Percentiles rank a stretch among this genome's conserved stretches.
Conservation (phyloP, 2,797 vertebrate species). For the Schizopygopsis pylzovi region DNA sequence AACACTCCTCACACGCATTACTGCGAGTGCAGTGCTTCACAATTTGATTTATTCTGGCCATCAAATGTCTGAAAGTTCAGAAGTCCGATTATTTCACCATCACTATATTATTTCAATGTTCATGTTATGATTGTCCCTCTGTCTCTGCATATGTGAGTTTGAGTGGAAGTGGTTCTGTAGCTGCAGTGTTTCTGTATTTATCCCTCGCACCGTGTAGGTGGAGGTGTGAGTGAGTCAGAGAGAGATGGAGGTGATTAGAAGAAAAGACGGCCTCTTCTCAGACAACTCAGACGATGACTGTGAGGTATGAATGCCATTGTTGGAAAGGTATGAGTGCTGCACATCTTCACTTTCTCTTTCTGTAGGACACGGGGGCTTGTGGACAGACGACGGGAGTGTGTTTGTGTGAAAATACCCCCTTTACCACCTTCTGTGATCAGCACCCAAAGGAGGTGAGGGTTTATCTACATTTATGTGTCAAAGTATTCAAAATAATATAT, state of each 20-base stretch:
- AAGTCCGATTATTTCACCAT: not conserved
- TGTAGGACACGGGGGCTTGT: slow-evolving; percentile 70
- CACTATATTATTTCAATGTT: not conserved
- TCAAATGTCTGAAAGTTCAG: not conserved
- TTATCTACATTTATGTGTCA: not conserved
- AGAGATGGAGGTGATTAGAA: slow-evolving; percentile 74
- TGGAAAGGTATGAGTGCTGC: not conserved
- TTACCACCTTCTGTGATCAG: slow-evolving; percentile 70
- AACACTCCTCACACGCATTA: not conserved
- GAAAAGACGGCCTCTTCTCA: slow-evolving; percentile 74
- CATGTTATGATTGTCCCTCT: not conserved
- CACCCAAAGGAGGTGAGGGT: slow-evolving; percentile 71
- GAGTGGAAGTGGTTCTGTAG: not conserved
- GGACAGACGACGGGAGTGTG: slow-evolving; percentile 67
- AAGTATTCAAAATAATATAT: not conserved
- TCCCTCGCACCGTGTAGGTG: slow-evolving; percentile 60
- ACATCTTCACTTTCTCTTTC: not conserved
- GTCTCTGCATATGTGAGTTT: not conserved
- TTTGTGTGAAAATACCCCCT: slow-evolving; percentile 70
- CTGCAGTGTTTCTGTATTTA: slow-evolving; percentile 9
- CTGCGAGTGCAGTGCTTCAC: not conserved
- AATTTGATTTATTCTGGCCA: not conserved
- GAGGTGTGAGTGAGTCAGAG: slow-evolving; percentile 65
- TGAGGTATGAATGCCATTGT: slow-evolving; percentile 68
- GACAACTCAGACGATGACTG: slow-evolving; percentile 78